These are phyloP conservation scores for Polyommatus iphigenia DNA, from an alignment of 2,888 invertebrate genomes.

Conservation along the genomic window DNA sequence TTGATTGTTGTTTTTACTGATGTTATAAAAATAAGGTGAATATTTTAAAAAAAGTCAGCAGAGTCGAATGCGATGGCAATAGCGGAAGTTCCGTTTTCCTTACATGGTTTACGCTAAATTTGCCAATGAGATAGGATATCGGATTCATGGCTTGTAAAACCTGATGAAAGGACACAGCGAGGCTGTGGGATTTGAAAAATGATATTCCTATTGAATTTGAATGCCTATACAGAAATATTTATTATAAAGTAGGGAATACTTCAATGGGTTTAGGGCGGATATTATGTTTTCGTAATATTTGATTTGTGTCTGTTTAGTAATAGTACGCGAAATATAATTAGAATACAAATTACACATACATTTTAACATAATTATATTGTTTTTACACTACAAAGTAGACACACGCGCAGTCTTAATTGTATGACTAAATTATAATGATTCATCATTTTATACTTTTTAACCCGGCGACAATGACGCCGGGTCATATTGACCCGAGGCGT, in stretches of 20 bases:
- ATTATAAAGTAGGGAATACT: conserved; percentile 35
- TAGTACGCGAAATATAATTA: no score
- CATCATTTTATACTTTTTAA: no score
- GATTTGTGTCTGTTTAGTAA: no score
- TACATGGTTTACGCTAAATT: conserved; percentile 71
- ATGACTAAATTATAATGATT: no score
- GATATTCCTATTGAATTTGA: conserved; percentile 45
- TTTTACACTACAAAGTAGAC: no score
- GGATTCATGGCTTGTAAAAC: conserved; percentile 69
- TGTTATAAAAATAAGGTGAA: not conserved
- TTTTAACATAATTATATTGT: no score
- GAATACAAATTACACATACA: no score
- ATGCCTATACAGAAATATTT: conserved; percentile 37
- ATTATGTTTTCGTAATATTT: no score
- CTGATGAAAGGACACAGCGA: conserved; percentile 55
- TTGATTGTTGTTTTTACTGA: no score
- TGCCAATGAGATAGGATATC: conserved; percentile 69
- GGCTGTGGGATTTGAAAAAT: conserved; percentile 55
- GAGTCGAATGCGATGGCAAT: conserved; percentile 31
- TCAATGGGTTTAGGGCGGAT: not conserved
- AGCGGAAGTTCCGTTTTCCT: conserved; percentile 36
- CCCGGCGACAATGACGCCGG: no score
- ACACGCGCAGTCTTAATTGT: no score
- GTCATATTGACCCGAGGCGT: no score
- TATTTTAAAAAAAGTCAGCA: not conserved